A percentile compares a stretch with the other conserved stretches of the same genome.
These are phyloP conservation scores for Ectropis crepuscularia DNA, from an alignment of 2,888 invertebrate species.

Conservation along the genomic window DNA sequence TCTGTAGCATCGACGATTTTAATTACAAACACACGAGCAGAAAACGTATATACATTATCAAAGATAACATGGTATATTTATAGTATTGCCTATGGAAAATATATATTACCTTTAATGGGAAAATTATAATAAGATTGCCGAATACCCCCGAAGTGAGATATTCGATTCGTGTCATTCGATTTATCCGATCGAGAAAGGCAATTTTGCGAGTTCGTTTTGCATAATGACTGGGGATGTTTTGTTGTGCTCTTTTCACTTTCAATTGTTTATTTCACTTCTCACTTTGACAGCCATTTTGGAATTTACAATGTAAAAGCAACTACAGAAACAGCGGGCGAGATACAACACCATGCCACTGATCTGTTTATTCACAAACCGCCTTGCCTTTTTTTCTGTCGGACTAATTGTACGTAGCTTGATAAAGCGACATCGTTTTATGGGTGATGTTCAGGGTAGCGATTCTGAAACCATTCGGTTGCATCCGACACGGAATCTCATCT, in stretches of 20 bases:
- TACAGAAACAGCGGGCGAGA: no score
- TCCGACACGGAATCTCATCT: no score
- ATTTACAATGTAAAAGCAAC: not conserved
- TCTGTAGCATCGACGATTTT: no score
- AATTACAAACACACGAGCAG: no score
- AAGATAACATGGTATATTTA: not conserved
- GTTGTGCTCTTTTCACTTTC: conserved; percentile 16
- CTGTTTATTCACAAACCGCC: no score
- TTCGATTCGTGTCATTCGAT: conserved; percentile 25
- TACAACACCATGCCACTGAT: not conserved
- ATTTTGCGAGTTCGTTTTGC: conserved; percentile 16
- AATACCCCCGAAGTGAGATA: conserved; percentile 14
- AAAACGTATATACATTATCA: not conserved
- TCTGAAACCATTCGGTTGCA: no score
- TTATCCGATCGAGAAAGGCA: conserved; percentile 23
- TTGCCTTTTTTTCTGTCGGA: no score
- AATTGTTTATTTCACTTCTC: conserved; percentile 5
- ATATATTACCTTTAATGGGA: conserved; percentile 28
- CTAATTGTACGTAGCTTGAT: no score
- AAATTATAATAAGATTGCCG: conserved; percentile 27
- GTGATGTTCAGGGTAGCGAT: no score
- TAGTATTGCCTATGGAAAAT: conserved; percentile 21
- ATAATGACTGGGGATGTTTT: conserved; percentile 19
- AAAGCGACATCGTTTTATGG: not conserved
- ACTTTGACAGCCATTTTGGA: not conserved